Percentiles rank a stretch among this genome's conserved stretches.
Conservation (phyloP, 2,797 vertebrate species). For the Myripristis jacobus region DNA sequence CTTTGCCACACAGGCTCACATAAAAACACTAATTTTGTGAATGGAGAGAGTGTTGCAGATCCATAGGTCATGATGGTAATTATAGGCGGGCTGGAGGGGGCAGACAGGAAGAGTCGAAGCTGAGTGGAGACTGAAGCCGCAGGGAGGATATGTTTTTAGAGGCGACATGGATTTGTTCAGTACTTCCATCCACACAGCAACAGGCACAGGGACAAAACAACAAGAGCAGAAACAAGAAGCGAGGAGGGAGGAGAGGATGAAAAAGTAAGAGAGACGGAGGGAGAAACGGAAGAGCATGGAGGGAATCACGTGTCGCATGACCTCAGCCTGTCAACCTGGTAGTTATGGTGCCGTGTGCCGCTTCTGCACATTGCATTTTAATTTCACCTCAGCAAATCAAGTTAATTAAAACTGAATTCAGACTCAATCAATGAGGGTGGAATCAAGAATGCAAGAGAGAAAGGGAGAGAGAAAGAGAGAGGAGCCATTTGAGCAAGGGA, state of each 20-base stretch:
- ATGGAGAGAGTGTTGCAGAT: slow-evolving; percentile 70
- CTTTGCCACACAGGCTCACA: slow-evolving; percentile 14
- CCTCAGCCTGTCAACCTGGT: slow-evolving; percentile 17
- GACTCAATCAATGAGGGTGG: slow-evolving; percentile 7
- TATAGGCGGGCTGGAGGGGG: slow-evolving; percentile 64
- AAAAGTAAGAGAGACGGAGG: slow-evolving; percentile 5
- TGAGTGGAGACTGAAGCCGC: slow-evolving; percentile 69
- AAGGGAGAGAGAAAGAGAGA: slow-evolving; percentile 27
- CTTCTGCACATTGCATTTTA: not conserved
- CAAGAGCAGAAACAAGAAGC: slow-evolving; percentile 50
- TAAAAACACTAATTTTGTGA: slow-evolving; percentile 76
- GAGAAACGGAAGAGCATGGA: slow-evolving; percentile 15
- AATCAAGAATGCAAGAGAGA: slow-evolving; percentile 21
- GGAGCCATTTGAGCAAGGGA: slow-evolving; percentile 43
- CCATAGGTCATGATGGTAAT: slow-evolving; percentile 77
- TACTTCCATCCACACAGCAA: slow-evolving; percentile 67
- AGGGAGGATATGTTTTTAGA: slow-evolving; percentile 76
- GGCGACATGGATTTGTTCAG: slow-evolving; percentile 69
- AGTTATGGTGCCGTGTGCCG: not conserved
- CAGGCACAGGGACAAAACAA: slow-evolving; percentile 70
- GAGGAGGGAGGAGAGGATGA: slow-evolving; percentile 23
- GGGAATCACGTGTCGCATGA: not conserved
- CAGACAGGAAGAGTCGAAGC: slow-evolving; percentile 71
- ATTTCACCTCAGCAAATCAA: slow-evolving; percentile 1
- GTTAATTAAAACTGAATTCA: not conserved